phyloP scores from a whole-genome alignment of 2,797 vertebrate species.

The Halcyon chelicuti region DNA sequence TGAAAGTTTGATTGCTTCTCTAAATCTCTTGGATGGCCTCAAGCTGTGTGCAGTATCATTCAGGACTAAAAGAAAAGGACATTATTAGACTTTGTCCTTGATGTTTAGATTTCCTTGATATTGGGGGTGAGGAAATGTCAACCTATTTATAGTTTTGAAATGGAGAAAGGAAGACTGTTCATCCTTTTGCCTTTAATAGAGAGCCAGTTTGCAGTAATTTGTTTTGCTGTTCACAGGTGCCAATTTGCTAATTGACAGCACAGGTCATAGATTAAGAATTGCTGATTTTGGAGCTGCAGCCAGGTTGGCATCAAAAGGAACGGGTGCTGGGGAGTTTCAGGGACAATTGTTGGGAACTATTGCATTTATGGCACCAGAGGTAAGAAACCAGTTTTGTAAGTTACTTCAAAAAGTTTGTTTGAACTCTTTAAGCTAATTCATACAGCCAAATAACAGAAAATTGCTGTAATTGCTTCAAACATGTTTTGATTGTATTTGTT shows the following conservation, averaged over 20 bases:
- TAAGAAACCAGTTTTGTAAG: constrained; percentile 66
- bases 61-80: not conserved
- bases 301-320: constrained; percentile 91
- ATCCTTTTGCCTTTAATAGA: constrained; percentile 17
- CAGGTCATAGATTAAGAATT: constrained; percentile 89
- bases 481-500: not conserved
- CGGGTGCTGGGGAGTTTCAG: constrained; percentile 91
- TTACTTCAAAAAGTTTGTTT: not conserved
- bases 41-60: not conserved
- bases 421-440: not conserved
- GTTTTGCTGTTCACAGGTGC: constrained; percentile 83
- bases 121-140: not conserved
- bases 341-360: constrained; percentile 91
- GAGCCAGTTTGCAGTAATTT: constrained; percentile 41
- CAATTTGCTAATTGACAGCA: constrained; percentile 93
- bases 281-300: constrained; percentile 92
- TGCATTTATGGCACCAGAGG: constrained; percentile 93
- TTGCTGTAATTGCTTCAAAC: not conserved
- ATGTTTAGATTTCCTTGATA: not conserved
- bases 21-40: not conserved
- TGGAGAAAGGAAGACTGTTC: not conserved
- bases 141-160: not conserved
- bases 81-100: not conserved
- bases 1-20: not conserved
- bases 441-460: not conserved